Evolutionary conservation across 2,113 vertebrate species (phyloP).

Genomic region (Oplegnathus fasciatus): DNA sequence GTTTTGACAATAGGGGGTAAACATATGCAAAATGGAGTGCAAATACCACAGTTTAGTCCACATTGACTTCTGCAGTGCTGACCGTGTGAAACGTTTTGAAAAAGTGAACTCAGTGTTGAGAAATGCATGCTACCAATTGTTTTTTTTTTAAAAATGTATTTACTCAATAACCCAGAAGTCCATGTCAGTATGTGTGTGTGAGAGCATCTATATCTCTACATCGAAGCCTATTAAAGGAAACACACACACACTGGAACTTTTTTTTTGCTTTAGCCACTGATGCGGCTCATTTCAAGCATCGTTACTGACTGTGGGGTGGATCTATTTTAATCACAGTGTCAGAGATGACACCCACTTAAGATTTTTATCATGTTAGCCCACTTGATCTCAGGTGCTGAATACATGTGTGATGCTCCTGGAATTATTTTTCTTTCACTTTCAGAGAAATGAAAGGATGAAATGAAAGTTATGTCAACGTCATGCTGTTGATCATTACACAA

Average conservation of each 20-base stretch:
- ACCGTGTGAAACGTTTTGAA: neutral
- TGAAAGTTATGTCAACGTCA: slow-evolving; percentile 34
- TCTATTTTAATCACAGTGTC: neutral
- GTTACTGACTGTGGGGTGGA: neutral
- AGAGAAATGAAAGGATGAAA: slow-evolving; percentile 38
- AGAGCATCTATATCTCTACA: neutral
- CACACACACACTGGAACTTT: neutral
- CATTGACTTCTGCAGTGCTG: neutral
- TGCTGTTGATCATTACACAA: neutral
- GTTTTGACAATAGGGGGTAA: too few relatives aligned
- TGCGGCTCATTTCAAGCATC: neutral
- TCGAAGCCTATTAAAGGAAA: neutral
- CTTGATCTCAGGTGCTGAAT: neutral
- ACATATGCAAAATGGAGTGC: too few relatives aligned
- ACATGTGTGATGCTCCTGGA: neutral
- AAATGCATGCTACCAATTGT: too few relatives aligned
- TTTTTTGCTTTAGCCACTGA: neutral
- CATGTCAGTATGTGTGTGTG: neutral
- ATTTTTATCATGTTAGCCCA: neutral
- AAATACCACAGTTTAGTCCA: neutral
- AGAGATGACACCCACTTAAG: neutral
- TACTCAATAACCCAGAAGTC: neutral
- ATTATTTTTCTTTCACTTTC: slow-evolving; percentile 23
- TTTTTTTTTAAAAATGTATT: neutral
- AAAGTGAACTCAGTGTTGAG: neutral